Base-by-base conservation (phyloP, 2,113 vertebrate species). In the Nematolebias whitei region DNA sequence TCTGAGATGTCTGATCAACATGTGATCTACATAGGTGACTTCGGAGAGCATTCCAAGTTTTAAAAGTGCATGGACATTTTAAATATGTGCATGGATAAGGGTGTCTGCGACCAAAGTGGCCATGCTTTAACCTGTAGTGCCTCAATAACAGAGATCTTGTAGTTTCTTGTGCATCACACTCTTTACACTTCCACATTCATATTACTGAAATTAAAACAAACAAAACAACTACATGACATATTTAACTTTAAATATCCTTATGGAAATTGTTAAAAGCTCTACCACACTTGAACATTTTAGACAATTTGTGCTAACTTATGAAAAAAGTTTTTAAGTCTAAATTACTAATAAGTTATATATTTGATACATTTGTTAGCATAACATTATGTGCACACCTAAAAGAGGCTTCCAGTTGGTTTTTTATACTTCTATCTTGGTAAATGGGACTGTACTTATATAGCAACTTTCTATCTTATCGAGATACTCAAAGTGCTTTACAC, bases 31-130 rank as follows among this genome's bases (percentile, higher is more conserved):
- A 7, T 16, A 43, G 16, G 40, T 71, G 68, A 26, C 47, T 29
- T 1, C 4, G n/a, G 0, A 70, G 6, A 12, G 58, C 43, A 55
- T 63, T 63, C 22, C 7, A 18, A 10, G 68, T 61, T 29, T 70
- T 70, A 19, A 70, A 62, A 24, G 5, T 71, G 11, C 56, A 60
- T 38, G 58, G 40, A 11, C 59, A 71, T 2, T n/a, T 48, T 24
- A 3, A 1, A 16, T 63, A 10, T 29, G 18, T 3, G 12, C 58
- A 48, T 54, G 29, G 18, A 29, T 71, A 40, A 2, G 2, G 26
- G 3, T 40, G 68, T 4, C 68, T 47, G 16, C 44, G 4, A 5
- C 44, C 44, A 47, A 10, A 47, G 26, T 39, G 22, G 1, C 24
- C 9, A 41, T 69, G 68, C 1, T 38, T 26, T 23, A 62, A 41